A percentile compares a stretch with the other conserved stretches of the same genome.
These are phyloP conservation scores for Agrotis ipsilon DNA, from an alignment of 2,888 invertebrate genomes.

Conservation along the genomic window DNA sequence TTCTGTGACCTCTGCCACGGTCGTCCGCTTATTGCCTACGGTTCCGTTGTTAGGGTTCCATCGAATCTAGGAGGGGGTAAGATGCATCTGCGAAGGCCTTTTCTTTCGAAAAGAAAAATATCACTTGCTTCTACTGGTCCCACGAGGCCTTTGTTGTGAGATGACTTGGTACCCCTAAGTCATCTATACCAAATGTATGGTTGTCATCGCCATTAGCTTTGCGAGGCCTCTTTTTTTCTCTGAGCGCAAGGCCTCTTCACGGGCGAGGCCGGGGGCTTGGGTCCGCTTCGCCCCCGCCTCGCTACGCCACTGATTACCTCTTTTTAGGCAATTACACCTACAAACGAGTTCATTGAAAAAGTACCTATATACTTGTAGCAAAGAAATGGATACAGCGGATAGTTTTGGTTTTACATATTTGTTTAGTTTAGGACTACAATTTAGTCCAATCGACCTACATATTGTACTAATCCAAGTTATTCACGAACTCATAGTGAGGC, in stretches of 20 bases:
- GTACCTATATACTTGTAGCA: not conserved
- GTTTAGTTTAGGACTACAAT: constrained; percentile 19
- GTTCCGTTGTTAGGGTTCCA: constrained; percentile 55
- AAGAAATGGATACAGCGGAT: constrained; percentile 2
- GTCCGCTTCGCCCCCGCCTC: too few relatives aligned
- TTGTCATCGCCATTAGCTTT: too few relatives aligned
- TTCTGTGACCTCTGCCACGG: constrained; percentile 73
- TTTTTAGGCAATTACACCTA: constrained; percentile 45
- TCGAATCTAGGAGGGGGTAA: constrained; percentile 2
- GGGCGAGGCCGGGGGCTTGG: too few relatives aligned
- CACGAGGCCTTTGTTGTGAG: too few relatives aligned
- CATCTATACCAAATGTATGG: too few relatives aligned
- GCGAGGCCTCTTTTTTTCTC: too few relatives aligned
- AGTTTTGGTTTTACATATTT: not conserved
- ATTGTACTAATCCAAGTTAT: constrained; percentile 6
- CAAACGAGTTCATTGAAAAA: constrained; percentile 21
- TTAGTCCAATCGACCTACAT: constrained; percentile 4
- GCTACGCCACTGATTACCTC: constrained; percentile 32
- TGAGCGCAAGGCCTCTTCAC: too few relatives aligned
- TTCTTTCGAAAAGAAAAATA: too few relatives aligned
- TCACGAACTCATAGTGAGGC: constrained; percentile 21
- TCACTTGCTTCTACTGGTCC: too few relatives aligned
- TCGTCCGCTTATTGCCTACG: constrained; percentile 71
- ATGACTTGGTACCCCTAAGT: too few relatives aligned
- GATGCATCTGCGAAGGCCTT: too few relatives aligned